These are phyloP conservation scores for Teleogryllus oceanicus DNA, from an alignment of 2,888 invertebrate genomes.

Conservation along the genomic window DNA sequence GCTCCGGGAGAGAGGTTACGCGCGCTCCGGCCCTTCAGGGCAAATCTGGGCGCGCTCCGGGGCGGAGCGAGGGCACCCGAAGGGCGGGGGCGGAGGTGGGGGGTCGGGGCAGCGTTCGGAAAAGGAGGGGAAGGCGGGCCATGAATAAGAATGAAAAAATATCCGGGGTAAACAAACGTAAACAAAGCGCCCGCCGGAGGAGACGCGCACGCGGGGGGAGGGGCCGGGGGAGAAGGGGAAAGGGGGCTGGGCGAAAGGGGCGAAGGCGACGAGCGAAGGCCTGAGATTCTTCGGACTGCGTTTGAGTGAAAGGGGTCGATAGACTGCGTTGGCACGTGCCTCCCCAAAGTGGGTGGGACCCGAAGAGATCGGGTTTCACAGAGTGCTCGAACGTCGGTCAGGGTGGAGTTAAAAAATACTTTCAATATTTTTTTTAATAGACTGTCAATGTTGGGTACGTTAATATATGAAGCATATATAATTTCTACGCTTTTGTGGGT, in stretches of 20 bases:
- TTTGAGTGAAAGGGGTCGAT: not conserved
- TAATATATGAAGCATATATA: no score
- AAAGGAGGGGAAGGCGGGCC: not conserved
- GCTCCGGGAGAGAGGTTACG: not conserved
- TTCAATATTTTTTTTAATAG: no score
- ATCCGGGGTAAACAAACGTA: constrained; percentile 10
- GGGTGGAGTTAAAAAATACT: no score
- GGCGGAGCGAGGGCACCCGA: not conserved
- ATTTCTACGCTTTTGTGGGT: no score
- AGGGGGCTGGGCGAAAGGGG: not conserved
- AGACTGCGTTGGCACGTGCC: not conserved
- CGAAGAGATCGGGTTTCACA: no score
- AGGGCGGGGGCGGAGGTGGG: not conserved
- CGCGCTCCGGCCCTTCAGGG: not conserved
- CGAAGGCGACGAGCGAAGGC: not conserved
- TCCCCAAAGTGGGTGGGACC: no score
- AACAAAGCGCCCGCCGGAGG: not conserved
- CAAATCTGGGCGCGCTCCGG: not conserved
- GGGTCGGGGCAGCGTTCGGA: no score
- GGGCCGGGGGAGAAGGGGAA: not conserved
- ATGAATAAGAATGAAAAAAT: constrained; percentile 18
- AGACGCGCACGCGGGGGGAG: not conserved
- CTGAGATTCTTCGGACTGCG: not conserved
- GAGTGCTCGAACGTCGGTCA: no score
- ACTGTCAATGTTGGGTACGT: no score